Conservation (phyloP, 2,113 vertebrate genomes). For the Ramphastos sulfuratus region DNA sequence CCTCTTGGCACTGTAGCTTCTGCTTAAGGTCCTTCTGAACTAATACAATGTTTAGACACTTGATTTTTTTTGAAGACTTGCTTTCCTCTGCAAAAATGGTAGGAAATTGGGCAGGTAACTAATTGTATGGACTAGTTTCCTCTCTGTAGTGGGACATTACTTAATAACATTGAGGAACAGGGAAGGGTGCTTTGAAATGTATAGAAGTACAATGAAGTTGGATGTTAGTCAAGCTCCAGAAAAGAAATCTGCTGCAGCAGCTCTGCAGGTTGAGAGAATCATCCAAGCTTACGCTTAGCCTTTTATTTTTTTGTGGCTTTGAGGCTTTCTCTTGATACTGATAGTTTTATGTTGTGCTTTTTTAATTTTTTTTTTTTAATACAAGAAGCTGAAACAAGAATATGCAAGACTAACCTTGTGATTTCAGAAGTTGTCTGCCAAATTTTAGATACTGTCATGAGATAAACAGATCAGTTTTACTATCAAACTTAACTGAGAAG, state of each 20-base stretch:
- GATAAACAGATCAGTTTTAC: not conserved
- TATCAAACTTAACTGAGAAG: not conserved
- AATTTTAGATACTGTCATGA: not conserved
- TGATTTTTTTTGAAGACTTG: not conserved
- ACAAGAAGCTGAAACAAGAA: not conserved
- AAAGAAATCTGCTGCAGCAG: not conserved
- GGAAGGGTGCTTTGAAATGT: not conserved
- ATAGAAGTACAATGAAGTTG: not conserved
- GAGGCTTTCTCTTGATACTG: not conserved
- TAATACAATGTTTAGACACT: not conserved
- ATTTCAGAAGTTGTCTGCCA: not conserved
- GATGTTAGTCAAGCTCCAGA: not conserved
- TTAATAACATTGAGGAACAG: not conserved
- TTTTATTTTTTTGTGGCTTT: constrained; percentile 30
- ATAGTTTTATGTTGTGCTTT: not conserved
- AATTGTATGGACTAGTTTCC: not conserved
- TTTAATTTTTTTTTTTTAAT: not conserved
- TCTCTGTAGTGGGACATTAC: not conserved
- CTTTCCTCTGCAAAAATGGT: not conserved
- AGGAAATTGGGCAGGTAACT: not conserved
- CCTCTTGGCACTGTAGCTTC: not conserved
- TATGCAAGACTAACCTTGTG: not conserved
- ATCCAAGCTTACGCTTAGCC: not conserved
- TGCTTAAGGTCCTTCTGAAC: not conserved
- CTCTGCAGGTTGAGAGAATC: not conserved